Evolutionary conservation across 2,888 invertebrate species (phyloP).

Genomic region (Eupithecia pulchellata): DNA sequence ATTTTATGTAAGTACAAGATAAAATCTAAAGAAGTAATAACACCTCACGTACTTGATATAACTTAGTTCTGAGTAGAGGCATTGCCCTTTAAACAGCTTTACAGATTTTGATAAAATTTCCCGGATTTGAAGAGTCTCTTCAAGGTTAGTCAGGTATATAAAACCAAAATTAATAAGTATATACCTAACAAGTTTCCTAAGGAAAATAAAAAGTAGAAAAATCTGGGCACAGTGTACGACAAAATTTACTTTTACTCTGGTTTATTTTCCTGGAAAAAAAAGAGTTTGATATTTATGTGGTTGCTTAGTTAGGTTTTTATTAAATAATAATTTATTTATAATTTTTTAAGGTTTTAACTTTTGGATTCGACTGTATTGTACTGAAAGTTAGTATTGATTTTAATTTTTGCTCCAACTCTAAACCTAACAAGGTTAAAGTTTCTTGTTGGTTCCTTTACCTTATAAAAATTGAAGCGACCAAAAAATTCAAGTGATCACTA

Average conservation of each 20-base stretch:
- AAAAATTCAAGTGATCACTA: no score
- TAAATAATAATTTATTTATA: no score
- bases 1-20: neutral
- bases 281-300: no score
- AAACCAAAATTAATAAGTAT: neutral
- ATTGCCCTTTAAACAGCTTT: conserved; percentile 25
- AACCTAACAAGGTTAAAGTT: no score
- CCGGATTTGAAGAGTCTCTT: neutral
- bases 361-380: no score
- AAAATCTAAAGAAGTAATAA: conserved; percentile 17
- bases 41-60: conserved; percentile 25
- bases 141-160: conserved; percentile 4
- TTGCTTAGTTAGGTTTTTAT: no score
- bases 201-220: neutral
- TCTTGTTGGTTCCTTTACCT: no score
- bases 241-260: neutral
- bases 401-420: no score
- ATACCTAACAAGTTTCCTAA: neutral
- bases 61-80: conserved; percentile 15
- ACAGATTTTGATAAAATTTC: conserved; percentile 29
- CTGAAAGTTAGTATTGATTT: no score
- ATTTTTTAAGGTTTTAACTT: no score
- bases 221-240: neutral
- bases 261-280: neutral
- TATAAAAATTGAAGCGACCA: no score